phyloP scores from a whole-genome alignment of 2,113 vertebrate species.

The Talpa occidentalis region DNA sequence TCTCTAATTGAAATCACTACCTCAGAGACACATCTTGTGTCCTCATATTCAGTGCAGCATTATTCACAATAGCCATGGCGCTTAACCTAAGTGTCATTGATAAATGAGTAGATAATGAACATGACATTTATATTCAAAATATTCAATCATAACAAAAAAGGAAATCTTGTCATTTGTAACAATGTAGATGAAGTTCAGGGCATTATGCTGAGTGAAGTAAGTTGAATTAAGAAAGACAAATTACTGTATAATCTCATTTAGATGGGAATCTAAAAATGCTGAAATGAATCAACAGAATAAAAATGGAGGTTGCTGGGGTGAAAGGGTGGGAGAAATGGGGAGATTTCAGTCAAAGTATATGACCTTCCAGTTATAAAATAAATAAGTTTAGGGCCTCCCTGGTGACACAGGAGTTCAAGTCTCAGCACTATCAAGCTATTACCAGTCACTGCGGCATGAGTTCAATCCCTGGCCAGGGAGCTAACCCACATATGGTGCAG shows the following conservation, averaged over 20 bases:
- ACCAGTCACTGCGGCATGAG: too few relatives aligned
- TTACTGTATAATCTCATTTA: neutral
- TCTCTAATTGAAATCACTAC: neutral
- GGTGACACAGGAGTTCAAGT: too few relatives aligned
- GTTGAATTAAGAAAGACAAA: neutral
- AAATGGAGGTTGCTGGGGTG: neutral
- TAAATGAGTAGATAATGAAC: neutral
- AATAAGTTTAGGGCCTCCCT: neutral
- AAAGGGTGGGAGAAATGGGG: neutral
- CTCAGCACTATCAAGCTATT: too few relatives aligned
- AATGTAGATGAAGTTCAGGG: neutral
- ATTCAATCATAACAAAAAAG: neutral
- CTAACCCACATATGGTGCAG: too few relatives aligned
- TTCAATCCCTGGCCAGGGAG: too few relatives aligned
- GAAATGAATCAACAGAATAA: neutral
- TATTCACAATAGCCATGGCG: neutral
- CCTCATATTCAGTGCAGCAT: neutral
- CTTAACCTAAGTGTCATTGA: neutral
- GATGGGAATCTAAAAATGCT: neutral
- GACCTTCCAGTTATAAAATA: neutral
- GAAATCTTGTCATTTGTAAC: neutral
- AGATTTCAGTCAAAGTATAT: neutral
- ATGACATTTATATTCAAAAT: neutral
- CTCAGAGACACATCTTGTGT: neutral
- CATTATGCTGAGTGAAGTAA: neutral